A percentile compares a stretch with the other conserved stretches of the same genome.
These are phyloP conservation scores for Ectobius pallidus DNA, from an alignment of 2,888 invertebrate genomes.

Conservation along the genomic window DNA sequence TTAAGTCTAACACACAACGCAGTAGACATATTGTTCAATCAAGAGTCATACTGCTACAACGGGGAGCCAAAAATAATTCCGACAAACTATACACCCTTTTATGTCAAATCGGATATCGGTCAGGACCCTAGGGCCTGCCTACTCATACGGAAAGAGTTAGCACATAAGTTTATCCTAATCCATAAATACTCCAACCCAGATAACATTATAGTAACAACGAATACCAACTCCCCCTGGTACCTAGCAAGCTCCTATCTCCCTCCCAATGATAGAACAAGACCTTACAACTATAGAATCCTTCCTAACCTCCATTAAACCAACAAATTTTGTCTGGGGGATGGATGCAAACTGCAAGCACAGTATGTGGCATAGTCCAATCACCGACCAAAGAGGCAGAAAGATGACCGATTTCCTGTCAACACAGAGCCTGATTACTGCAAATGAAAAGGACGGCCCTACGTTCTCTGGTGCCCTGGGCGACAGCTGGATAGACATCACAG, in stretches of 20 bases:
- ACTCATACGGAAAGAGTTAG: neutral
- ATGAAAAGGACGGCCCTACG: conserved; percentile 10
- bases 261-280: neutral
- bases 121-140: conserved; percentile 7
- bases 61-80: neutral
- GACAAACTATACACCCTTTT: neutral
- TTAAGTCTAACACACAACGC: neutral
- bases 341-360: neutral
- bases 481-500: too few species aligned
- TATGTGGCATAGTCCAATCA: neutral
- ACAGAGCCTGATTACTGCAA: conserved; percentile 11
- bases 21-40: conserved; percentile 6
- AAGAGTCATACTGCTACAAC: conserved; percentile 10
- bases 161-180: neutral
- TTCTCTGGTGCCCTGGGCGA: neutral
- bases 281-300: neutral
- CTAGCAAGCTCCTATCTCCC: neutral
- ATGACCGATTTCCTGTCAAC: conserved; percentile 8
- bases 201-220: conserved; percentile 3
- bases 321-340: neutral
- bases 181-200: neutral
- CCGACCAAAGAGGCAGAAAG: neutral
- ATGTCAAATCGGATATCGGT: neutral
- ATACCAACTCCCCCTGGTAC: neutral
- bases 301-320: neutral